Conservation (phyloP, 2,797 vertebrate species). For the Notoglanidium macrostoma region DNA sequence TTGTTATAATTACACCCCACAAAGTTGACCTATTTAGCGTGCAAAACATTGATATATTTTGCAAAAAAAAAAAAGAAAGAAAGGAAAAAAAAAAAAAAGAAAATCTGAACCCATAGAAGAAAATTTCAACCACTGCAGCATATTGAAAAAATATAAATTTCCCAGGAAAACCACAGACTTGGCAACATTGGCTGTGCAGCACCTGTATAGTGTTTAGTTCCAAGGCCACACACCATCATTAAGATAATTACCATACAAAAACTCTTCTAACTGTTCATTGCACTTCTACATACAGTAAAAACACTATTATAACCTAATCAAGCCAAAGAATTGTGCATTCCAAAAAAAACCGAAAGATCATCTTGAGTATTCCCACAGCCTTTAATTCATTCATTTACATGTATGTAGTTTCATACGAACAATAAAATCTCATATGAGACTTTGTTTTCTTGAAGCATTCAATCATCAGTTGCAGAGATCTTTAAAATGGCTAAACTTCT, state of each 20-base stretch:
- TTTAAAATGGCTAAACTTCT: conserved; percentile 1
- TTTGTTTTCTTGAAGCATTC: background rate
- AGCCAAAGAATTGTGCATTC: background rate
- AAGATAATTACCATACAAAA: background rate
- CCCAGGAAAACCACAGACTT: background rate
- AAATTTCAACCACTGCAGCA: background rate
- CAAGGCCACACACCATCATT: background rate
- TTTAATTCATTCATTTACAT: conserved; percentile 16
- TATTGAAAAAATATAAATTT: background rate
- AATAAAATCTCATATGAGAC: conserved; percentile 9
- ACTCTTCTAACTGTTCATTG: background rate
- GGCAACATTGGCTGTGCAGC: background rate
- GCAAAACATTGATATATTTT: background rate
- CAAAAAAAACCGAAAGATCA: background rate
- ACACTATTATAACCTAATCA: background rate
- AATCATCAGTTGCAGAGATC: background rate
- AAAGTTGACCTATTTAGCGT: background rate
- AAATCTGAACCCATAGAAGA: background rate
- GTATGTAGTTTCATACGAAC: background rate
- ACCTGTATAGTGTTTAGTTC: background rate
- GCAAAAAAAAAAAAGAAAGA: background rate
- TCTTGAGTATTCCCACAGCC: background rate
- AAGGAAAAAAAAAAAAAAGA: no score
- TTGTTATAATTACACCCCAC: background rate
- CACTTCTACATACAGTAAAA: background rate